A percentile compares a stretch with the other conserved stretches of the same genome.
Evolutionary conservation across 2,797 vertebrate species (phyloP).

Genomic region (Pitangus sulphuratus): DNA sequence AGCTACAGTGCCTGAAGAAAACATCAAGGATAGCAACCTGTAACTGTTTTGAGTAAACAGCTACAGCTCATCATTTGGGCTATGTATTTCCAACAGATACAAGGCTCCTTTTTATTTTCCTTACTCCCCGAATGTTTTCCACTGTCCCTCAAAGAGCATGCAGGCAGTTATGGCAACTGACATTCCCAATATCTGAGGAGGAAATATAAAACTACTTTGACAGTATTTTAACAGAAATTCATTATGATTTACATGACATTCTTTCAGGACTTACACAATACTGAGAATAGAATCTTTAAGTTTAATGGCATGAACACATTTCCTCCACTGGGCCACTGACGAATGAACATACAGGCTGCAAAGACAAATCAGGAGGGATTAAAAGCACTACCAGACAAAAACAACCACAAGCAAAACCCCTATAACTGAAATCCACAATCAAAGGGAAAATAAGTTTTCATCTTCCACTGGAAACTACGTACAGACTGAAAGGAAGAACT

Average conservation of each 20-base stretch:
- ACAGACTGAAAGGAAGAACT: background rate
- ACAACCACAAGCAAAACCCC: background rate
- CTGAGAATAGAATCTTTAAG: conserved; percentile 97
- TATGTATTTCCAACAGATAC: background rate
- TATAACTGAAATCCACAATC: background rate
- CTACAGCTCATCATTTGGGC: background rate
- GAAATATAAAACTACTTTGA: background rate
- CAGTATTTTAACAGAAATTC: background rate
- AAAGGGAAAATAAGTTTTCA: background rate
- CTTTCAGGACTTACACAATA: conserved; percentile 91
- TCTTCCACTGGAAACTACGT: background rate
- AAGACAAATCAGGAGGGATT: conserved; percentile 73
- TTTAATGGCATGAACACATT: conserved; percentile 96
- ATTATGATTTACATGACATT: conserved; percentile 30
- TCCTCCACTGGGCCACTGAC: conserved; percentile 95
- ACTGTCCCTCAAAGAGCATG: background rate
- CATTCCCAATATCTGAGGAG: background rate
- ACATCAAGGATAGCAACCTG: background rate
- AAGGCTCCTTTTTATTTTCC: background rate
- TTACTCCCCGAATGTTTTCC: background rate
- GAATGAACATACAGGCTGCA: conserved; percentile 96
- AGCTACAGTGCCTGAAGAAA: background rate
- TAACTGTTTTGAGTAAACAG: background rate
- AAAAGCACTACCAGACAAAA: conserved; percentile 49
- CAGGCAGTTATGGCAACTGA: background rate